These are phyloP conservation scores for Heterotilapia buettikoferi DNA, from an alignment of 2,113 vertebrate genomes.

Conservation along the genomic window DNA sequence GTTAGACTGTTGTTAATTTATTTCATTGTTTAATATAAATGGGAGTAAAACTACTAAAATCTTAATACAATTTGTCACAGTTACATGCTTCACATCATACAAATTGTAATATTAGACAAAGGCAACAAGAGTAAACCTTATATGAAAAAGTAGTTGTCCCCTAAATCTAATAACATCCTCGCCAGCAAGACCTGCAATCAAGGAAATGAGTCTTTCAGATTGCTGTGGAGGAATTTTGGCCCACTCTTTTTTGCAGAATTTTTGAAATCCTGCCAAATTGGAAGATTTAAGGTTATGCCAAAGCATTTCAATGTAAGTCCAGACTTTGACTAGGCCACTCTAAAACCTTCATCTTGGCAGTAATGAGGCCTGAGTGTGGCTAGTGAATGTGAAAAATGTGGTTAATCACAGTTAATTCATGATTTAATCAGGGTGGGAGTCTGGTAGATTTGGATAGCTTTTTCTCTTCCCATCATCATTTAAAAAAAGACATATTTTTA, in stretches of 20 bases:
- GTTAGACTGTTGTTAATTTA: background rate
- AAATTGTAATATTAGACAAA: background rate
- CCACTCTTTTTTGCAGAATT: background rate
- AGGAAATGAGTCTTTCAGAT: background rate
- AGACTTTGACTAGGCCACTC: background rate
- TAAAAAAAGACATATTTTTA: background rate
- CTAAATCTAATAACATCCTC: background rate
- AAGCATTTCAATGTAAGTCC: background rate
- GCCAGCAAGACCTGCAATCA: background rate
- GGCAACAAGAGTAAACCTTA: background rate
- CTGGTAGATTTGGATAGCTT: background rate
- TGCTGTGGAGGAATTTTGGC: background rate
- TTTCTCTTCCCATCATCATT: background rate
- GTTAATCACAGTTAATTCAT: background rate
- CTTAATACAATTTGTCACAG: background rate
- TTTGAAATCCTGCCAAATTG: background rate
- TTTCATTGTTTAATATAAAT: background rate
- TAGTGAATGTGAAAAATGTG: background rate
- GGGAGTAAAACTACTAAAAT: background rate
- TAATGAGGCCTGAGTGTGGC: background rate
- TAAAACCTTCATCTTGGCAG: background rate
- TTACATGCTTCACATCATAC: background rate
- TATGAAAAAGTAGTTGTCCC: background rate
- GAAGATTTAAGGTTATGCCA: background rate
- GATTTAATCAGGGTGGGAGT: background rate